Conservation (phyloP, 1,140 invertebrate species). For the Adelges cooleyi region DNA sequence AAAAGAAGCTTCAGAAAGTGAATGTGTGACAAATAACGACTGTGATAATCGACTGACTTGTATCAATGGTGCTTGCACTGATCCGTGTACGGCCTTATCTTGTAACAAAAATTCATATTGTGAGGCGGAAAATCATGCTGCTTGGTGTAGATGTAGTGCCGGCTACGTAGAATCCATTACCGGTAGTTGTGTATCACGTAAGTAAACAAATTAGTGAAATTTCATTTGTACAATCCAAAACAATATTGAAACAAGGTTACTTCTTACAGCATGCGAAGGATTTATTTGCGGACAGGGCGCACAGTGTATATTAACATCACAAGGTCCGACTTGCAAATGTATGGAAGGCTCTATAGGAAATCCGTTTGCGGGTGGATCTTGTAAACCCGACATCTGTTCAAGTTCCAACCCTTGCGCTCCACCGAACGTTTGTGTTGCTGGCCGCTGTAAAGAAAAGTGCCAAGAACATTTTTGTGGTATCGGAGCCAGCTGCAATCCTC, state of each 20-base stretch:
- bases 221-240: slow-evolving; percentile 55
- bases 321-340: slow-evolving; percentile 63
- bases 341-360: slow-evolving; percentile 63
- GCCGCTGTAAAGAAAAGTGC: slow-evolving; percentile 72
- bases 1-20: slow-evolving; percentile 39
- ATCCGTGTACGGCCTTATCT: slow-evolving; percentile 57
- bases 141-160: slow-evolving; percentile 72
- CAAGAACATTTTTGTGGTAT: slow-evolving; percentile 41
- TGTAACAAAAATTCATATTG: slow-evolving; percentile 74
- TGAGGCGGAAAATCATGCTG: slow-evolving; percentile 51
- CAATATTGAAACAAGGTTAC: slow-evolving; percentile 59
- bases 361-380: slow-evolving; percentile 62
- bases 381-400: slow-evolving; percentile 60
- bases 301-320: slow-evolving; percentile 57
- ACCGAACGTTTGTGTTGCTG: slow-evolving; percentile 68
- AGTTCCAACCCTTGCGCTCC: slow-evolving; percentile 58
- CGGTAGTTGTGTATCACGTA: slow-evolving; percentile 54
- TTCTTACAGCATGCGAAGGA: slow-evolving; percentile 51
- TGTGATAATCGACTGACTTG: slow-evolving; percentile 77
- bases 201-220: slow-evolving; percentile 60
- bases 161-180: slow-evolving; percentile 50
- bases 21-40: slow-evolving; percentile 68
- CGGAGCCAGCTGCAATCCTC: slow-evolving; percentile 32
- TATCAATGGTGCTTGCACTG: slow-evolving; percentile 61
- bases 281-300: slow-evolving; percentile 62